Base-by-base conservation (phyloP, 1,140 invertebrate genomes). In the Micrasema longulum region DNA sequence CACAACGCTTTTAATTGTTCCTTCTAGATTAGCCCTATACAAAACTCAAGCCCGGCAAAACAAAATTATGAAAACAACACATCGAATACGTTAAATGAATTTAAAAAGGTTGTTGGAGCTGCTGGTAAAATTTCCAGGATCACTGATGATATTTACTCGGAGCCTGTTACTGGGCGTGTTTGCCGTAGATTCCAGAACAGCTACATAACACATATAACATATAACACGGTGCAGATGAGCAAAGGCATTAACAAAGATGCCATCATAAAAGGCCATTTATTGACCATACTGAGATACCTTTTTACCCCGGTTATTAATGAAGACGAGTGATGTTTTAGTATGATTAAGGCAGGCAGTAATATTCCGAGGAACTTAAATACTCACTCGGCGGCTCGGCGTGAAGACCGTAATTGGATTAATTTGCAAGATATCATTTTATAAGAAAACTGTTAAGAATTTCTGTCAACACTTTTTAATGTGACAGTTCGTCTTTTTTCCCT, bases 241-340 rank as follows among this genome's bases (percentile, higher is more conserved):
- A 7, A 38, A 60, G 35, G 14, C 55, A 60, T 60, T 60, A 60
- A 60, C 55, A 60, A 60, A 60, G 55, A 38, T 60, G 55, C 55
- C 55, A 60, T 60, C 55, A 60, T 60, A 60, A 60, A 60, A 60
- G 36, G n/a, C n/a, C n/a, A n/a, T n/a, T n/a, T n/a, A n/a, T n/a
- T n/a, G n/a, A n/a, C n/a, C n/a, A n/a, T n/a, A n/a, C n/a, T n/a
- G n/a, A n/a, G n/a, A n/a, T n/a, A n/a, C n/a, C n/a, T n/a, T n/a
- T n/a, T n/a, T n/a, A n/a, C n/a, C n/a, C n/a, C n/a, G n/a, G n/a
- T n/a, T n/a, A n/a, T n/a, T n/a, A n/a, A n/a, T n/a, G n/a, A n/a
- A n/a, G n/a, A n/a, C n/a, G n/a, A n/a, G n/a, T n/a, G n/a, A n/a
- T n/a, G n/a, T n/a, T n/a, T n/a, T n/a, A n/a, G n/a, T n/a, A n/a